Evolutionary conservation across 2,797 vertebrate species (phyloP).

Genomic region (Onychomys leucogaster): DNA sequence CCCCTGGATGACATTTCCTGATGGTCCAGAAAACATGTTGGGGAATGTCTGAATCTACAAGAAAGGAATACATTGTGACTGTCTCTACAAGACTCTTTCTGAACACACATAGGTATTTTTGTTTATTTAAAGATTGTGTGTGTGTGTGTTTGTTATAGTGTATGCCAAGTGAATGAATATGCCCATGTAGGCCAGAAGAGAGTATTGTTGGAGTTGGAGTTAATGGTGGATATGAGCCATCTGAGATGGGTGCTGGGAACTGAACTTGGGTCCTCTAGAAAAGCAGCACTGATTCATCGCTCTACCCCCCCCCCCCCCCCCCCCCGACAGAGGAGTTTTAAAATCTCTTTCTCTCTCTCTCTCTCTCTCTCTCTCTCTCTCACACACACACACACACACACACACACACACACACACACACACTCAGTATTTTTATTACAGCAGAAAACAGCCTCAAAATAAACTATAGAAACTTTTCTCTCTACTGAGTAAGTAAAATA

Average conservation of each 20-base stretch:
- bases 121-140: neutral
- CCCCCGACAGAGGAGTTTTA: neutral
- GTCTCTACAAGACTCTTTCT: neutral
- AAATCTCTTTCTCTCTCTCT: neutral
- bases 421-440: neutral
- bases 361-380: neutral
- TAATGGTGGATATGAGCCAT: neutral
- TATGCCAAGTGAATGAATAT: neutral
- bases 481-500: neutral
- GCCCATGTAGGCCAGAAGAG: neutral
- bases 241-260: neutral
- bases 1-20: neutral
- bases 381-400: too few species aligned
- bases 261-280: neutral
- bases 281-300: neutral
- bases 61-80: neutral
- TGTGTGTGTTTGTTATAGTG: neutral
- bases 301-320: neutral
- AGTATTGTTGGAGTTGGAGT: neutral
- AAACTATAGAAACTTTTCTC: neutral
- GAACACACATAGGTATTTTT: neutral
- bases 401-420: too few species aligned
- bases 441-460: neutral
- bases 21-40: neutral
- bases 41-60: conserved; percentile 26